Conservation (phyloP, 2,888 invertebrate genomes). For the Heliconius aoede region DNA sequence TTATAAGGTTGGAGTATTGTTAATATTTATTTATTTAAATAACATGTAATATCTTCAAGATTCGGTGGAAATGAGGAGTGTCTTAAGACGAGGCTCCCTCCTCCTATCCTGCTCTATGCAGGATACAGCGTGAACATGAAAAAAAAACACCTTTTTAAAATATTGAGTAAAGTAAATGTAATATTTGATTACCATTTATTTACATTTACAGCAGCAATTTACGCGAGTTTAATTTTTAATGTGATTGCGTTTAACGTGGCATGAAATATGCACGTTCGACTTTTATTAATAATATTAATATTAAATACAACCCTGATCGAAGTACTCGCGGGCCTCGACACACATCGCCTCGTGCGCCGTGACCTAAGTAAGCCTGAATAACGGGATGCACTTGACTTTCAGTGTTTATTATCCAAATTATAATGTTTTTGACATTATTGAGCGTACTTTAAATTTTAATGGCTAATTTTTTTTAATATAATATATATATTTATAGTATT, state of each 20-base stretch:
- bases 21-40: background rate
- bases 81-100: no score
- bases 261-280: conserved; percentile 16
- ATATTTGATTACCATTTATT: background rate
- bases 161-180: background rate
- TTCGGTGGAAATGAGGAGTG: background rate
- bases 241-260: background rate
- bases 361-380: conserved; percentile 55
- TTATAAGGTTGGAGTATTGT: conserved; percentile 34
- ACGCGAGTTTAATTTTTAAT: background rate
- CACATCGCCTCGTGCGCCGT: conserved; percentile 53
- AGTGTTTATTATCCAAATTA: conserved; percentile 38
- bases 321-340: conserved; percentile 52
- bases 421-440: conserved; percentile 15
- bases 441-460: background rate
- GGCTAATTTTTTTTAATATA: background rate
- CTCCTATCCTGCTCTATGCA: no score
- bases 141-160: background rate
- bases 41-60: no score
- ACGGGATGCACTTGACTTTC: conserved; percentile 56
- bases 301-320: conserved; percentile 36
- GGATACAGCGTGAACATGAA: background rate
- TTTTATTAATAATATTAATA: conserved; percentile 25
- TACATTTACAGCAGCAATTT: background rate
- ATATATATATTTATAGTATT: background rate